Evolutionary conservation across 2,797 vertebrate genomes (phyloP).

Genomic region (Xenentodon cancila): DNA sequence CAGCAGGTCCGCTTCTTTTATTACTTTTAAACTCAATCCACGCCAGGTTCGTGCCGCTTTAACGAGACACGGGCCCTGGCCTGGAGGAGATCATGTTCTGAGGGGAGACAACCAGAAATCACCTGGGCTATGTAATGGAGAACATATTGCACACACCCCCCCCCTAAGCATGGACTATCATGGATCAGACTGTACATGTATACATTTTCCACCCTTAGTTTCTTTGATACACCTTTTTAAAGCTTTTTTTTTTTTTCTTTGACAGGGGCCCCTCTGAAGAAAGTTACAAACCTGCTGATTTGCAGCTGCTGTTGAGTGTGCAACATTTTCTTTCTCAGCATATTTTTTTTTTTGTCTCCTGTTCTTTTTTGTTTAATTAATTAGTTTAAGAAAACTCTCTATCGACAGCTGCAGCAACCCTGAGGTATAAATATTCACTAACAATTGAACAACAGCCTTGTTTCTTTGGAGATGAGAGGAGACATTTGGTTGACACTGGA

Average conservation of each 20-base stretch:
- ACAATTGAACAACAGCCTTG: constrained; percentile 34
- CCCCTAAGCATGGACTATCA: constrained; percentile 78
- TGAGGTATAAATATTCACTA: constrained; percentile 14
- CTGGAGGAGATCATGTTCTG: constrained; percentile 91
- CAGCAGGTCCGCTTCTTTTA: constrained; percentile 94
- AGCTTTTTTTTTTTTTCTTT: constrained; percentile 1
- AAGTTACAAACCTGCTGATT: constrained; percentile 56
- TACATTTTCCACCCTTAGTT: constrained; percentile 61
- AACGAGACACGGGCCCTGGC: constrained; percentile 87
- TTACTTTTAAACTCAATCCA: constrained; percentile 99
- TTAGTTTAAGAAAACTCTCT: constrained; percentile 4
- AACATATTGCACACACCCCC: constrained; percentile 86
- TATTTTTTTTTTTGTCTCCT: neutral
- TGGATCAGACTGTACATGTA: constrained; percentile 80
- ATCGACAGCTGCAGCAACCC: constrained; percentile 12
- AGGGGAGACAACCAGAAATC: constrained; percentile 86
- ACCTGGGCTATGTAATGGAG: constrained; percentile 94
- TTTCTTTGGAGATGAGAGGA: constrained; percentile 35
- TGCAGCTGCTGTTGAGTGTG: constrained; percentile 52
- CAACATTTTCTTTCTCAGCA: constrained; percentile 12
- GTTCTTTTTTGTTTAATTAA: neutral
- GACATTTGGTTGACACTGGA: constrained; percentile 41
- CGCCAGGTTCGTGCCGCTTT: constrained; percentile 85
- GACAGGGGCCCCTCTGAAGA: constrained; percentile 58
- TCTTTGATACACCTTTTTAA: constrained; percentile 67